phyloP scores from a whole-genome alignment of 2,113 vertebrate species.

The Paramisgurnus dabryanus region DNA sequence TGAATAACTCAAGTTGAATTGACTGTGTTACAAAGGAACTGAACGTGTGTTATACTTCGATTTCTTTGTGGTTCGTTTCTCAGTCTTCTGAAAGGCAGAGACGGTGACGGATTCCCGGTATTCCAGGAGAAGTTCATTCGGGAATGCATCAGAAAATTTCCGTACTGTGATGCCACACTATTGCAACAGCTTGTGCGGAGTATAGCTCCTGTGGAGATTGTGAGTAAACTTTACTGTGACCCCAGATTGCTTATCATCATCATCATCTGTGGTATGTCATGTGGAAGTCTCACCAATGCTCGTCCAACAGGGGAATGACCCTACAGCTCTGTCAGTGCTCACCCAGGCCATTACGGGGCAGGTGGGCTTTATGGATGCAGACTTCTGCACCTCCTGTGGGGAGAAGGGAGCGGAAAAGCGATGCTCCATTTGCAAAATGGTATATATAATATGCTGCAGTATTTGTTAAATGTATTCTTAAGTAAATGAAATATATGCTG shows the following conservation, averaged over 20 bases:
- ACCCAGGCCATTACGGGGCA: slow-evolving; percentile 97
- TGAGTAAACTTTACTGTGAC: slow-evolving; percentile 71
- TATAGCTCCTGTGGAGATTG: slow-evolving; percentile 95
- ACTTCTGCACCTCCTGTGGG: slow-evolving; percentile 95
- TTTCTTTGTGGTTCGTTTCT: background rate
- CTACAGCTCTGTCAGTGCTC: slow-evolving; percentile 93
- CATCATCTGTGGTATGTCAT: background rate
- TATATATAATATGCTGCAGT: slow-evolving; percentile 59
- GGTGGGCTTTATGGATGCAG: slow-evolving; percentile 94
- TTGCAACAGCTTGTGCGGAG: slow-evolving; percentile 97
- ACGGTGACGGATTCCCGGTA: slow-evolving; percentile 87
- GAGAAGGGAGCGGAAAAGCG: slow-evolving; percentile 94
- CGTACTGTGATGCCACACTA: slow-evolving; percentile 91
- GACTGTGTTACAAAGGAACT: too few relatives aligned
- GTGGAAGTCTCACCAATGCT: background rate
- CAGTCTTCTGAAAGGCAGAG: slow-evolving; percentile 91
- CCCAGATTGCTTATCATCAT: background rate
- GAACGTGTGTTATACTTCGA: background rate
- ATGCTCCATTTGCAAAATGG: slow-evolving; percentile 96
- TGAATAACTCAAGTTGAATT: too few relatives aligned
- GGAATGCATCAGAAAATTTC: slow-evolving; percentile 94
- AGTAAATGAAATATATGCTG: too few relatives aligned
- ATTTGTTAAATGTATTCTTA: too few relatives aligned
- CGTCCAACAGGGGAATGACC: slow-evolving; percentile 85
- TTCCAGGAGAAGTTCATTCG: slow-evolving; percentile 94